Base-by-base conservation (phyloP, 64 coral and sea anemone species). In the Stichodactyla mertensii region DNA sequence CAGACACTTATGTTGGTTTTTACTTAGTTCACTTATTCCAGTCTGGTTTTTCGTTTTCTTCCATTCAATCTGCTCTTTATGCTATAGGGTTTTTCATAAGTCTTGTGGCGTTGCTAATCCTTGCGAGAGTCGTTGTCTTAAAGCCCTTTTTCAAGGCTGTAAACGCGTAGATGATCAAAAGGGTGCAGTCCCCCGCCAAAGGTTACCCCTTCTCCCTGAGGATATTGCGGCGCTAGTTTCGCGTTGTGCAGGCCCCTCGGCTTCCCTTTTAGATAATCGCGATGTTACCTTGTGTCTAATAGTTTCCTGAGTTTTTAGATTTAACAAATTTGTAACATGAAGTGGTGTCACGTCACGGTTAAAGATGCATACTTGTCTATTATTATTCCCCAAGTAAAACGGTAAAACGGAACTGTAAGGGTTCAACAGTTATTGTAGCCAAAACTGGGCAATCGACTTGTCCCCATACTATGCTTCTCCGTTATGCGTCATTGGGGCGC, bases 251-350 rank as follows among this genome's bases (percentile, higher is more conserved):
- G 64, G 54, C 52, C n/a, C 83, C 18, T 16, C 16, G 61, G 83
- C 89, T 60, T 79, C 89, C 45, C 88, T 90, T 77, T 85, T 82
- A 77, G 88, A 90, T 71, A 74, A 85, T 74, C 14, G 88, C 16
- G 88, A 86, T 57, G 82, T 91, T 22, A 78, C 83, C 55, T 18
- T 91, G 15, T 80, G 83, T 59, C 61, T 91, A 45, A 20, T 91
- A 14, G 16, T 86, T 86, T 54, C 84, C 89, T 16, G 89, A 56
- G 2, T 91, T 91, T 86, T 67, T 91, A 52, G 89, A 51, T 91
- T 62, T 54, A 87, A 82, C 36, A 84, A 91, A 58, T 91, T 22
- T 91, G 69, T 23, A 59, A 88, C 80, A 53, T 88, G 2, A 88
- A 57, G 45, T 79, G 87, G 53, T 79, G 11, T 53, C 19, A 91